phyloP scores from a whole-genome alignment of 2,797 vertebrate species.

The Lophius americanus region DNA sequence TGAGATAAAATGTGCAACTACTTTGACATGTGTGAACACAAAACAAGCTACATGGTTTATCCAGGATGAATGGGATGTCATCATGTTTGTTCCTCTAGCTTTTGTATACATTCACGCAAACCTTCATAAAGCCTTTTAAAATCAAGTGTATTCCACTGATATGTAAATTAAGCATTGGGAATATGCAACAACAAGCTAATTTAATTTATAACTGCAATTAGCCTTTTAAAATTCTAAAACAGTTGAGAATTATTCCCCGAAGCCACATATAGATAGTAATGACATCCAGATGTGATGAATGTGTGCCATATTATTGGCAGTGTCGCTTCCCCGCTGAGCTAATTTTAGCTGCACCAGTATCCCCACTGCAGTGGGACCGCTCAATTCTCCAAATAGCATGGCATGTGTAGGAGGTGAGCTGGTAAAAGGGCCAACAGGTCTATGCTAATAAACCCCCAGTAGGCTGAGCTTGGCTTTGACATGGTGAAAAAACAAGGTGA shows the following conservation, averaged over 20 bases:
- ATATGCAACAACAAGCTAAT: constrained; percentile 12
- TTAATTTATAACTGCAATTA: constrained; percentile 22
- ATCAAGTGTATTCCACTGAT: not conserved
- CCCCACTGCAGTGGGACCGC: constrained; percentile 38
- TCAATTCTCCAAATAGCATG: constrained; percentile 46
- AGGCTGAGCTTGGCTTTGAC: constrained; percentile 34
- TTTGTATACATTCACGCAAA: not conserved
- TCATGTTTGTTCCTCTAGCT: not conserved
- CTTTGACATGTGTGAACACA: not conserved
- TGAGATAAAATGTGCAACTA: not conserved
- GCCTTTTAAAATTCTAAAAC: constrained; percentile 20
- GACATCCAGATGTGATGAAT: constrained; percentile 40
- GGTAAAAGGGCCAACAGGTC: constrained; percentile 61
- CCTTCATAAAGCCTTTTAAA: constrained; percentile 3
- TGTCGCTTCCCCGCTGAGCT: constrained; percentile 47
- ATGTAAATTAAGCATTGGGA: not conserved
- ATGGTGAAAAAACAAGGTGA: constrained; percentile 69
- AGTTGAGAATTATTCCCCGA: constrained; percentile 9
- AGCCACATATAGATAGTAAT: constrained; percentile 29
- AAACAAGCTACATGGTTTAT: too few relatives aligned
- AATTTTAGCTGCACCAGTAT: constrained; percentile 53
- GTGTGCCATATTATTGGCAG: constrained; percentile 38
- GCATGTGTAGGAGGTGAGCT: constrained; percentile 50
- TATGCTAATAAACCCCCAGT: constrained; percentile 69
- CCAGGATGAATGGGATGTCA: not conserved